Conservation (phyloP, 2,797 vertebrate genomes). For the Babyrousa celebensis region DNA sequence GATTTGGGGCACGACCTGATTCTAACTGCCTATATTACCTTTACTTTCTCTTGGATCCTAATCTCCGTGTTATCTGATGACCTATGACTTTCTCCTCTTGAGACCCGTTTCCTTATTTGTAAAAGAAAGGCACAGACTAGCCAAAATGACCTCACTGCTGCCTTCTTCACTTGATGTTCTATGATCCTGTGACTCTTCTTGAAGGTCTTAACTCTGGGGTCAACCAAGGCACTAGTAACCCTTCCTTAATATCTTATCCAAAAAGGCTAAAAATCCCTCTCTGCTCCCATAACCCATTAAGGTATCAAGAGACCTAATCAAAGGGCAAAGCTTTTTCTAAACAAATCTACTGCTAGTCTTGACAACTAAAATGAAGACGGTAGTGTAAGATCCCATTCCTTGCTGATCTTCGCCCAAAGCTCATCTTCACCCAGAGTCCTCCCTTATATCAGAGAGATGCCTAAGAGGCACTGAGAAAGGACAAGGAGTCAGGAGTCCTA, state of each 20-base stretch:
- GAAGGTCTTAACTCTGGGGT: neutral
- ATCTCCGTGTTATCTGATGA: neutral
- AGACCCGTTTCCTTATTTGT: neutral
- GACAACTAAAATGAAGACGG: neutral
- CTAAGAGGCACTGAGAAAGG: neutral
- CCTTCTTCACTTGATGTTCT: neutral
- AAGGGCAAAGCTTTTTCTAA: neutral
- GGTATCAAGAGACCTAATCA: neutral
- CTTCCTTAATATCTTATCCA: neutral
- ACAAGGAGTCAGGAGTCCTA: neutral
- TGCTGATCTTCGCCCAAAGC: neutral
- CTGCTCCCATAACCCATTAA: neutral
- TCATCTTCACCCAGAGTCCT: neutral
- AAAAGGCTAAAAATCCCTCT: neutral
- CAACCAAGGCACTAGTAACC: neutral
- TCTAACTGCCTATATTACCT: conserved; percentile 7
- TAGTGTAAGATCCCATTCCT: neutral
- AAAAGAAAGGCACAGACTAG: conserved; percentile 20
- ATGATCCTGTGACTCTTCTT: neutral
- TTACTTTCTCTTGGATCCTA: neutral
- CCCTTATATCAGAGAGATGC: neutral
- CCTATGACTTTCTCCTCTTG: neutral
- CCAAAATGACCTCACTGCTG: neutral
- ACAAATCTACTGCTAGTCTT: neutral
- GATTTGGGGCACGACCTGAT: neutral